Base-by-base conservation (phyloP, 2,113 vertebrate genomes). In the Pygoscelis antarcticus region DNA sequence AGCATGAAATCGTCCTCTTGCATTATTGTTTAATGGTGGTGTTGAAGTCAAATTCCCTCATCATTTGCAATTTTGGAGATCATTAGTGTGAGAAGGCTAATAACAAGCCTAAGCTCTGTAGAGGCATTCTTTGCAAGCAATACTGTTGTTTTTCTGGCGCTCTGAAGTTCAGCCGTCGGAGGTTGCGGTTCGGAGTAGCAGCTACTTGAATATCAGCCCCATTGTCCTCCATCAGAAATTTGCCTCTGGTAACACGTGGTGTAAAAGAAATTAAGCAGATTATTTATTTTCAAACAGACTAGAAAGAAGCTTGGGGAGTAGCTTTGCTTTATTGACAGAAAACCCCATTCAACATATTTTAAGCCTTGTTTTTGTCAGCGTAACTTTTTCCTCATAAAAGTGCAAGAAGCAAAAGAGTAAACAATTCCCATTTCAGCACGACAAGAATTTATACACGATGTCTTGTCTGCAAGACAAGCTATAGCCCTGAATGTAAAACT, bases 161-260 rank as follows among this genome's bases (percentile, higher is more conserved):
- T 85, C 92, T 64, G 51, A 80, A 94, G 77, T 52, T 87, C 90
- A 72, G 89, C 70, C 10, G 5, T 69, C 22, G 2, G 76, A 93
- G 83, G 65, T 3, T 95, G 87, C 2, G 93, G 95, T 93, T 94
- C 84, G 32, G 76, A 94, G 83, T 5, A 92, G 72, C 82, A 94
- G 88, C 93, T 92, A 84, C 90, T 91, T 95, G 68, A 88, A 12
- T 42, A 88, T 92, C 83, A 90, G 32, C 72, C 79, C 77, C 95
- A 95, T 86, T 96, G 96, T 90, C 87, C 90, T 88, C 69, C 75
- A 60, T 27, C 81, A 96, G 71, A 86, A 90, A 68, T 42, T 90
- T 0, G 75, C 94, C 95, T 93, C 83, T 62, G 85, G 95, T 88
- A 61, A 93, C 70, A 83, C 71, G 26, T 66, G 90, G 90, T 77